Base-by-base conservation (phyloP, 1,140 invertebrate genomes). In the Cepaea nemoralis region DNA sequence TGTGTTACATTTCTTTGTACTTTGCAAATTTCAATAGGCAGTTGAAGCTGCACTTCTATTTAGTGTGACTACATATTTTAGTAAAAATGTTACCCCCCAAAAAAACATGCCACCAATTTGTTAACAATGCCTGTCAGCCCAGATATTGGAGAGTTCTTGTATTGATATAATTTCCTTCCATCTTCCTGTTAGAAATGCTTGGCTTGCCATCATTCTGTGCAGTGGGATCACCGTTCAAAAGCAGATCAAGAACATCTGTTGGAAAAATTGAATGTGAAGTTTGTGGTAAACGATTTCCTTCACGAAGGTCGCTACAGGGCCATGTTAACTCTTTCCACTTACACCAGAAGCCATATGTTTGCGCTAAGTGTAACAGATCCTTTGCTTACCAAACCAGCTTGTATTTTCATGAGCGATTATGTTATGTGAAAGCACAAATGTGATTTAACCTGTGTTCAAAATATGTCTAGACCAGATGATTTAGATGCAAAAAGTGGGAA, bases 261-360 rank as follows among this genome's bases (percentile, higher is more conserved):
- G 75, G 77, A 40, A 78, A 78, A 33, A 78, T 78, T 35, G 35
- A 16, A 42, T 78, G 77, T 48, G 59, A 42, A 22, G 5, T 69
- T 45, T 78, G 78, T 73, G 78, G 48, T 22, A 80, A 80, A 45
- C 22, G 40, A 39, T 80, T 50, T 55, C 66, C 78, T 33, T 80
- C 78, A 24, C n/a, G 78, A 22, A 70, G 78, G 33, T 50, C 67
- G 22, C 48, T 80, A 0, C 39, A 55, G 10, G 78, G 78, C 40
- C 78, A 80, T 59, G 73, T 71, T 67, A 80, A 80, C 59, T 70
- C 78, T 73, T 40, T 27, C 39, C 78, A 80, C 39, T 73, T 80
- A 37, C 40, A 80, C 39, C 67, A 50, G 33, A 80, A 73, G 33
- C 78, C 78, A 37, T 80, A 80, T 73, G 6, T 45, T 27, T 80